A percentile compares a stretch with the other conserved stretches of the same genome.
Conservation (phyloP, 2,797 vertebrate genomes). For the Babyrousa celebensis region DNA sequence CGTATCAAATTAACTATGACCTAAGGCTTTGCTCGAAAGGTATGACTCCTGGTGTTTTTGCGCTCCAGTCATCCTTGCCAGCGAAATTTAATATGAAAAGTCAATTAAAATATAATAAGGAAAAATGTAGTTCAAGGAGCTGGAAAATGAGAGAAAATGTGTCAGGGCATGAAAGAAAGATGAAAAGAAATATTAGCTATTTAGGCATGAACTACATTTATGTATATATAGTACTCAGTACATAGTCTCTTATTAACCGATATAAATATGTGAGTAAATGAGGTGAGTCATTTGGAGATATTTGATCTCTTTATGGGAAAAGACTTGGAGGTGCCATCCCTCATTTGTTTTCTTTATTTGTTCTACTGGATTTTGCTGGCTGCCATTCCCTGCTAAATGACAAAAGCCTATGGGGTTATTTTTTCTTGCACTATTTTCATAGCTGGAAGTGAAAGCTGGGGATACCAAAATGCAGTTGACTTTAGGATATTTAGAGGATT, state of each 20-base stretch:
- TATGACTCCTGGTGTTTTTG: neutral
- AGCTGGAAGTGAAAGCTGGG: slow-evolving; percentile 1
- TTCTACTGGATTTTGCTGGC: neutral
- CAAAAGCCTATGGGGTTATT: neutral
- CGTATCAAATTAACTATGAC: slow-evolving; percentile 70
- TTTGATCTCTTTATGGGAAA: neutral
- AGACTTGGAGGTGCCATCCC: neutral
- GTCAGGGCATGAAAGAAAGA: slow-evolving; percentile 54
- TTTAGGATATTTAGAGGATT: neutral
- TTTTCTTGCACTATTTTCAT: neutral
- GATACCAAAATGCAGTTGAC: neutral
- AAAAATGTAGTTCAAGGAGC: slow-evolving; percentile 63
- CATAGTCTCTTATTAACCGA: neutral
- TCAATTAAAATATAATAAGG: slow-evolving; percentile 76
- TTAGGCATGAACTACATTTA: slow-evolving; percentile 33
- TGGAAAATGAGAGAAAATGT: slow-evolving; percentile 72
- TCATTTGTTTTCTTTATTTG: neutral
- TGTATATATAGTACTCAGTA: neutral
- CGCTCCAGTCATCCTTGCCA: slow-evolving; percentile 66
- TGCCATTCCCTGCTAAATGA: neutral
- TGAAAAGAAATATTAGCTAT: slow-evolving; percentile 42
- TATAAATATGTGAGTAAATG: neutral
- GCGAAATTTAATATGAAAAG: slow-evolving; percentile 72
- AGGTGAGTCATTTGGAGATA: neutral
- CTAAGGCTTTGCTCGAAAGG: slow-evolving; percentile 2